Evolutionary conservation across 2,113 vertebrate genomes (phyloP).

Genomic region (Callorhinus ursinus): DNA sequence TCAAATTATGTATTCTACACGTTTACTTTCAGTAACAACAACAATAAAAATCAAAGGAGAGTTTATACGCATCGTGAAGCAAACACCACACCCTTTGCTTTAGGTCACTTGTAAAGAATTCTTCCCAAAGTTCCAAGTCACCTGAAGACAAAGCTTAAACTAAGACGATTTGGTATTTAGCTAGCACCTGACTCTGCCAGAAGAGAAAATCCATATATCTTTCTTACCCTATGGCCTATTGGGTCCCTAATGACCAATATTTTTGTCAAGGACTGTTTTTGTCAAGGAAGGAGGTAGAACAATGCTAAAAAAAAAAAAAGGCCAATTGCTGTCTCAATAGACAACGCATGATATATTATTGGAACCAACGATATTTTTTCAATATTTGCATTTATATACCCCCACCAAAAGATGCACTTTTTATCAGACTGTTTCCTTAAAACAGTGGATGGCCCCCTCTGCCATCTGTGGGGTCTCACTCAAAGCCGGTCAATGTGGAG

Average conservation of each 20-base stretch:
- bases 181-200: not conserved
- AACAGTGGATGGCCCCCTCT: not conserved
- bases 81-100: not conserved
- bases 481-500: not conserved
- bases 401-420: not conserved
- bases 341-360: not conserved
- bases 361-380: not conserved
- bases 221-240: not conserved
- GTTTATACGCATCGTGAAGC: not conserved
- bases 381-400: not conserved
- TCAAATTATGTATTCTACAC: not conserved
- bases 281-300: not conserved
- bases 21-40: not conserved
- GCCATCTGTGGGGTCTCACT: not conserved
- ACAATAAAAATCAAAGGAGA: not conserved
- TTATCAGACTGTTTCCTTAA: not conserved
- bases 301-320: not conserved
- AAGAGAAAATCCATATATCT: not conserved
- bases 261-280: not conserved
- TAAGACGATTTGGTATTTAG: not conserved
- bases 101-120: not conserved
- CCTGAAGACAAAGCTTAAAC: not conserved
- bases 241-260: not conserved
- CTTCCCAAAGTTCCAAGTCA: not conserved
- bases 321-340: not conserved